A percentile compares a stretch with the other conserved stretches of the same genome.
Conservation (phyloP, 2,888 invertebrate species). For the Pherbina coryleti region DNA sequence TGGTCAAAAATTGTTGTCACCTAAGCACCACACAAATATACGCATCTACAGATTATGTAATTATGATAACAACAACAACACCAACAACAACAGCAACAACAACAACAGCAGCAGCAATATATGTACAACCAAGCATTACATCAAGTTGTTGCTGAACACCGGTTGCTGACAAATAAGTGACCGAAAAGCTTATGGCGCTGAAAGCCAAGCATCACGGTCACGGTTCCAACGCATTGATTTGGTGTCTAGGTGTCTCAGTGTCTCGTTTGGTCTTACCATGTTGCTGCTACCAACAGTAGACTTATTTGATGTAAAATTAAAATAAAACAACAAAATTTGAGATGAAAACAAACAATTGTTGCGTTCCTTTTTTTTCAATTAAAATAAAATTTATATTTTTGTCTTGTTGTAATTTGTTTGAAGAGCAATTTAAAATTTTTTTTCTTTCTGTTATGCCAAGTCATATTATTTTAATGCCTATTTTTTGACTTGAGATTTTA, state of each 20-base stretch:
- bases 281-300: background rate
- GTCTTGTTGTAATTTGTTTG: no score
- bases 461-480: no score
- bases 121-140: background rate
- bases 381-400: no score
- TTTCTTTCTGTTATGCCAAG: no score
- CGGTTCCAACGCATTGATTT: background rate
- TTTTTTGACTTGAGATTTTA: no score
- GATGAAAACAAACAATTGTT: background rate
- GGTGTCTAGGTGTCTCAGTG: background rate
- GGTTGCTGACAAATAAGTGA: background rate
- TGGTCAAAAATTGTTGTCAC: conserved; percentile 26
- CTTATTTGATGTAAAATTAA: background rate
- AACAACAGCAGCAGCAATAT: conserved; percentile 4
- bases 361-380: background rate
- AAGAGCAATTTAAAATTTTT: no score
- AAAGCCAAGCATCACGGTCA: background rate
- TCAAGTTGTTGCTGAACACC: background rate
- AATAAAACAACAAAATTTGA: background rate
- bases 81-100: conserved; percentile 20
- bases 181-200: background rate
- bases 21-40: background rate
- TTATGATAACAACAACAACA: background rate
- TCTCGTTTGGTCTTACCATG: no score
- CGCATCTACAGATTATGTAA: background rate